Evolutionary conservation across 2,888 invertebrate genomes (phyloP).

Genomic region (Augiades crinisus): DNA sequence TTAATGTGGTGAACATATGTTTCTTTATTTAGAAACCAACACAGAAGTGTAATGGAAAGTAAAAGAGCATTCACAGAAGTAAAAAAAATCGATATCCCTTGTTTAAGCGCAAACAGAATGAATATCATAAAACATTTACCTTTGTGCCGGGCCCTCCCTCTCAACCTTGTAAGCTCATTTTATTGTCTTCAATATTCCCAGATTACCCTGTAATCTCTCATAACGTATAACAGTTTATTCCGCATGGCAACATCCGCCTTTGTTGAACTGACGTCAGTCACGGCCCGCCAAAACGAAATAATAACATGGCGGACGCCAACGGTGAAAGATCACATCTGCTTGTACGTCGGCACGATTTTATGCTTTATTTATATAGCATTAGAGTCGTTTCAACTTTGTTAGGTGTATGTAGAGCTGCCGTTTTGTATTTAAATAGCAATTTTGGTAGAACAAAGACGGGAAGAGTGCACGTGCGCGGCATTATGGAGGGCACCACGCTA

Average conservation of each 20-base stretch:
- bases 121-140: constrained; percentile 54
- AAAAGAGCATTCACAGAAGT: constrained; percentile 1
- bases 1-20: no score
- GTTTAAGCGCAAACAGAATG: constrained; percentile 37
- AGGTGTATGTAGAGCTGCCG: constrained; percentile 28
- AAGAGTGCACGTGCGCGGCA: constrained; percentile 69
- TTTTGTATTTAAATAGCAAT: constrained; percentile 41
- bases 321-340: constrained; percentile 37
- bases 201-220: constrained; percentile 78
- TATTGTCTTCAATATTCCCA: constrained; percentile 81
- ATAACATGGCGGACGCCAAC: constrained; percentile 55
- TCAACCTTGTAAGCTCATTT: constrained; percentile 69
- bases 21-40: neutral
- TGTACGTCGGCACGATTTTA: constrained; percentile 30
- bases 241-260: constrained; percentile 78
- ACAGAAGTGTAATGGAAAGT: neutral
- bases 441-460: constrained; percentile 71
- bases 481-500: constrained; percentile 66
- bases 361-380: constrained; percentile 23
- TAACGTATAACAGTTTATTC: constrained; percentile 80
- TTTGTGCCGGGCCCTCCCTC: constrained; percentile 46
- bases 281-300: constrained; percentile 77
- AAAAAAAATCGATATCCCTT: constrained; percentile 32
- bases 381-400: constrained; percentile 36
- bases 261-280: constrained; percentile 67